phyloP scores from a whole-genome alignment of 2,888 invertebrate species.

The Gandaritis pyraliata region DNA sequence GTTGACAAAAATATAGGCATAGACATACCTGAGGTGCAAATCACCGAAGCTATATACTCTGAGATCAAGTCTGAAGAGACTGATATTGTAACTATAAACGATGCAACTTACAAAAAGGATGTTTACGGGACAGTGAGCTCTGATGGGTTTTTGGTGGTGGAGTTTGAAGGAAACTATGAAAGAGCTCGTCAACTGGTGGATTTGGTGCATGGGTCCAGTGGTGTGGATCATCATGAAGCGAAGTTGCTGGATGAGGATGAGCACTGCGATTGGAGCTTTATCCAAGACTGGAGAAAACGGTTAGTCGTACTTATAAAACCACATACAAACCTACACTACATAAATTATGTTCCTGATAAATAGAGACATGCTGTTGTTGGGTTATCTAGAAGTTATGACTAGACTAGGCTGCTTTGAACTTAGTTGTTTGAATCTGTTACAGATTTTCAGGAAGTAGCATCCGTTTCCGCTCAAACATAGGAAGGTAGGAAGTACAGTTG shows the following conservation, averaged over 20 bases:
- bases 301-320: slow-evolving; percentile 55
- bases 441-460: neutral
- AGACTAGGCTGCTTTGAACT: neutral
- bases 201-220: slow-evolving; percentile 73
- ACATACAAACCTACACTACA: too few relatives aligned
- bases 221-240: slow-evolving; percentile 74
- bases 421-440: neutral
- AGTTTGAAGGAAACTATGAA: slow-evolving; percentile 86
- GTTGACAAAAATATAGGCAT: slow-evolving; percentile 69
- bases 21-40: slow-evolving; percentile 61
- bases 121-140: slow-evolving; percentile 70
- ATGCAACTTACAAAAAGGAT: slow-evolving; percentile 75
- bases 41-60: slow-evolving; percentile 76
- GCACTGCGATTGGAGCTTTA: slow-evolving; percentile 89
- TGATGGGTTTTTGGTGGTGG: slow-evolving; percentile 85
- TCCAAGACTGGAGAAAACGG: slow-evolving; percentile 90
- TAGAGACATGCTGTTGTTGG: too few relatives aligned
- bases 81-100: slow-evolving; percentile 66
- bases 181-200: slow-evolving; percentile 86
- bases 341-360: too few relatives aligned
- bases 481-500: slow-evolving; percentile 2
- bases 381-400: too few relatives aligned
- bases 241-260: slow-evolving; percentile 76
- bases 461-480: neutral
- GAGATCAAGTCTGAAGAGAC: slow-evolving; percentile 67